Evolutionary conservation across 1,140 invertebrate species (phyloP).

Genomic region (Acyrthosiphon pisum): DNA sequence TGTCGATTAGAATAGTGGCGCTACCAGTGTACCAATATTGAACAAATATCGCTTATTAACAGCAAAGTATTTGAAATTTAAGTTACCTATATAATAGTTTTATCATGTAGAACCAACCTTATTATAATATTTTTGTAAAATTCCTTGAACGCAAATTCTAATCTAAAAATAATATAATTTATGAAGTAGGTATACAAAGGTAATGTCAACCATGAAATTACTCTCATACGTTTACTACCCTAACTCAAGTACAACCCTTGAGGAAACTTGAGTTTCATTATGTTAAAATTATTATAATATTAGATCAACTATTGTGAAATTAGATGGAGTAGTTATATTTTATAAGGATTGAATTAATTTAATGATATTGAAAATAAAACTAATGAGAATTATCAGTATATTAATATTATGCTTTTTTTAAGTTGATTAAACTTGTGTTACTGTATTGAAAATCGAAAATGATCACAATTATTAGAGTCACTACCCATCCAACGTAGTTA

Average conservation of each 20-base stretch:
- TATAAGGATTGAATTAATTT: not conserved
- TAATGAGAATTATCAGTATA: not conserved
- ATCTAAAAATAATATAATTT: constrained; percentile 16
- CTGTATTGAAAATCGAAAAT: not conserved
- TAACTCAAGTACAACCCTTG: not conserved
- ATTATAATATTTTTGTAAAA: not conserved
- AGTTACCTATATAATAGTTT: not conserved
- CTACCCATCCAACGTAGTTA: not conserved
- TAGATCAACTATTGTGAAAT: not conserved
- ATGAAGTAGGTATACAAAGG: not conserved
- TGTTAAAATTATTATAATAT: constrained; percentile 4
- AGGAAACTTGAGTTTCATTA: not conserved
- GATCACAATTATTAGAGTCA: too few relatives aligned
- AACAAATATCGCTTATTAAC: not conserved
- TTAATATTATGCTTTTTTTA: not conserved
- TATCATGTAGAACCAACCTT: not conserved
- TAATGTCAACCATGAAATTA: constrained; percentile 5
- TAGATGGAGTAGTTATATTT: not conserved
- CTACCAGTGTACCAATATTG: not conserved
- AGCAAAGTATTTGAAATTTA: not conserved
- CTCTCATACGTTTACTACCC: not conserved
- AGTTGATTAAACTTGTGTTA: not conserved
- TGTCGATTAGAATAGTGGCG: not conserved
- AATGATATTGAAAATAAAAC: not conserved
- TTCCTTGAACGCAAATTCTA: not conserved